Evolutionary conservation across 2,797 vertebrate genomes (phyloP).

Genomic region (Neopelma chrysocephalum): DNA sequence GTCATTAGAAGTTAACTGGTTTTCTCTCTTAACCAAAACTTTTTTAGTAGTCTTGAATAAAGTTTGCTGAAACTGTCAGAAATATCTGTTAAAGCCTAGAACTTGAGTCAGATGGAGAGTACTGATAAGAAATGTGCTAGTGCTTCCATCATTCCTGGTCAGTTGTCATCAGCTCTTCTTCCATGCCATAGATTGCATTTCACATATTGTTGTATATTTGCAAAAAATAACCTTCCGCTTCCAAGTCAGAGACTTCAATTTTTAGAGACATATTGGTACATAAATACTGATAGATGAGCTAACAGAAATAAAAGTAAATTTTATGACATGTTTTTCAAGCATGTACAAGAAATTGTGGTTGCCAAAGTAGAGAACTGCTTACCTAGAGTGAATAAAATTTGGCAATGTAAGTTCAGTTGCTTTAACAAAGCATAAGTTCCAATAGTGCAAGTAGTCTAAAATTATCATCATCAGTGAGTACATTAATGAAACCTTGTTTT

Average conservation of each 20-base stretch:
- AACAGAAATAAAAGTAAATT: slow-evolving; percentile 7
- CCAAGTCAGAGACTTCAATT: not conserved
- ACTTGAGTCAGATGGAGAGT: not conserved
- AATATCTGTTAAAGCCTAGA: not conserved
- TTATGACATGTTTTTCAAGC: slow-evolving; percentile 33
- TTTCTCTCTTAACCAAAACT: not conserved
- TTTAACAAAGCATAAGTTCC: slow-evolving; percentile 38
- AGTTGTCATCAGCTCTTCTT: not conserved
- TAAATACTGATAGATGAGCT: not conserved
- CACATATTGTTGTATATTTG: not conserved
- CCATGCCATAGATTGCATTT: not conserved
- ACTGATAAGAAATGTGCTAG: not conserved
- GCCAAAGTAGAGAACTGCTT: not conserved
- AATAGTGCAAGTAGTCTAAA: slow-evolving; percentile 41
- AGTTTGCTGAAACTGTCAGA: not conserved
- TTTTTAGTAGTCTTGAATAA: not conserved
- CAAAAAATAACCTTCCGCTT: not conserved
- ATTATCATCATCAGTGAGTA: slow-evolving; percentile 43
- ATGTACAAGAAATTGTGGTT: slow-evolving; percentile 3
- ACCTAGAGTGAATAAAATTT: slow-evolving; percentile 32
- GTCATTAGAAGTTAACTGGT: not conserved
- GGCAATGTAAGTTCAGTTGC: slow-evolving; percentile 12
- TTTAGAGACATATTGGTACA: not conserved
- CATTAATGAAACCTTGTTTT: slow-evolving; percentile 57
- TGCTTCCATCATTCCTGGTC: not conserved